These are phyloP conservation scores for Oscheius sp. DNA, from an alignment of 1,140 invertebrate species.

Conservation along the genomic window DNA sequence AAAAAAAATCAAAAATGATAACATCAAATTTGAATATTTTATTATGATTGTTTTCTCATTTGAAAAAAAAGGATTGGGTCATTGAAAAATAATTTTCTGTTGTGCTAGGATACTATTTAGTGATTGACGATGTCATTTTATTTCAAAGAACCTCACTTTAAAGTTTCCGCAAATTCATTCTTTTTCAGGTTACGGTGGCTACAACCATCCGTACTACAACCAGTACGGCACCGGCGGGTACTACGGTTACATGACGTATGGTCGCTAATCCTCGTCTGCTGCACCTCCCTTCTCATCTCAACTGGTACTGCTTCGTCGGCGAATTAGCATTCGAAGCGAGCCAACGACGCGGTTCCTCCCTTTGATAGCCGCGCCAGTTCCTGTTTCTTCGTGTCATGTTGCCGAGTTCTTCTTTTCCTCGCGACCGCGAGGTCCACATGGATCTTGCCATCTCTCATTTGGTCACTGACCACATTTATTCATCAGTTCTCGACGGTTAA, in stretches of 20 bases:
- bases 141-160: no score
- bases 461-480: not conserved
- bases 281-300: not conserved
- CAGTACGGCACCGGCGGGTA: slow-evolving; percentile 25
- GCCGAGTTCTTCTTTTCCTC: not conserved
- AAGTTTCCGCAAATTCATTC: no score
- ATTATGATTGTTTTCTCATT: no score
- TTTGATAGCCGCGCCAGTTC: not conserved
- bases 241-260: slow-evolving; percentile 39
- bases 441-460: not conserved
- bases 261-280: slow-evolving; percentile 17
- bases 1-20: no score
- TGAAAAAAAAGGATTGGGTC: no score
- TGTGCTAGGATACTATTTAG: no score
- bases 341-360: not conserved
- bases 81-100: no score
- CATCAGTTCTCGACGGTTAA: no score
- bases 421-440: not conserved
- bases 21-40: no score
- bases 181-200: slow-evolving; percentile 6
- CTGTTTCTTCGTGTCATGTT: slow-evolving; percentile 4
- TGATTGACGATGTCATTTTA: no score
- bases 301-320: not conserved
- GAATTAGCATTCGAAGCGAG: slow-evolving; percentile 1
- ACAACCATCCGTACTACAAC: slow-evolving; percentile 28